Conservation (phyloP, 2,797 vertebrate genomes). For the Corythornis leucogaster region DNA sequence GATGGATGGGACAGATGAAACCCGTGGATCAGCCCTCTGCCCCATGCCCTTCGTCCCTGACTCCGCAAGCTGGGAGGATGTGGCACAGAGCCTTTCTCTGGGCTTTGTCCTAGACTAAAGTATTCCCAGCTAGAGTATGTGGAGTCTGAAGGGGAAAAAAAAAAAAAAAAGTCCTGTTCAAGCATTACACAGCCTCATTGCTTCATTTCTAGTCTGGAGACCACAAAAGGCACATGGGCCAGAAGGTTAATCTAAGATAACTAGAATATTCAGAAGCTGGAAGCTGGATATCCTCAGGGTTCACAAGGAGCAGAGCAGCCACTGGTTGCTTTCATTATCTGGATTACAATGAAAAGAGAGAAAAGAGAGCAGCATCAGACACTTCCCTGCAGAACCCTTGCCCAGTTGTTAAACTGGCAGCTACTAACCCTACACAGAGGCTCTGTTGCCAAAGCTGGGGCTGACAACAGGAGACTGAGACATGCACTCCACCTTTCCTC, state of each 20-base stretch:
- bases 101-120: neutral
- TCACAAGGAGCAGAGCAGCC: neutral
- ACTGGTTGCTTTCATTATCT: slow-evolving; percentile 23
- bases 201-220: neutral
- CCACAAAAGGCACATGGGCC: neutral
- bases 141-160: neutral
- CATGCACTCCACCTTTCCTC: neutral
- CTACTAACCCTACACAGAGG: neutral
- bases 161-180: neutral
- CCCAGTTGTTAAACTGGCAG: slow-evolving; percentile 19
- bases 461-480: neutral
- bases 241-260: slow-evolving; percentile 35
- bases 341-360: slow-evolving; percentile 46
- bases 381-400: slow-evolving; percentile 4
- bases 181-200: neutral
- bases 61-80: neutral
- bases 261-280: slow-evolving; percentile 15
- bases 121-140: neutral
- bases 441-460: neutral
- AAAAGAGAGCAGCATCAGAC: neutral
- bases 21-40: neutral
- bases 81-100: neutral
- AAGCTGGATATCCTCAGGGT: neutral
- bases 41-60: neutral
- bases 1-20: neutral